Evolutionary conservation across 1,140 invertebrate species (phyloP).

Genomic region (Sipha flava): DNA sequence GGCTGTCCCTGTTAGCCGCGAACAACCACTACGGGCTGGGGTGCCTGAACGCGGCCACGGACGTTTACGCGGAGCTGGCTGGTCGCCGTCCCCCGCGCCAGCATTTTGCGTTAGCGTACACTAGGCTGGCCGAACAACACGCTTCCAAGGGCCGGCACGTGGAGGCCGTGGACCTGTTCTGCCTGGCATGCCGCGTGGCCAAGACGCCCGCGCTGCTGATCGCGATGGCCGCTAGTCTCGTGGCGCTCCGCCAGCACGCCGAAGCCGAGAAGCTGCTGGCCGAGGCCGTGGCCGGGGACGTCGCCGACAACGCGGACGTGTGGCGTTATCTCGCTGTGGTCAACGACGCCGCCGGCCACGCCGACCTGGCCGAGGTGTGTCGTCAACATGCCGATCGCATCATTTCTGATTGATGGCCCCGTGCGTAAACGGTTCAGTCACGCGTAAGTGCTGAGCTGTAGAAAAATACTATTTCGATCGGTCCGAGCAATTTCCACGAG

Average conservation of each 20-base stretch:
- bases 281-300: background rate
- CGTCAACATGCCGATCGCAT: background rate
- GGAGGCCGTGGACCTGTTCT: background rate
- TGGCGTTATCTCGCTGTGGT: background rate
- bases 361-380: background rate
- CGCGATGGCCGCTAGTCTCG: background rate
- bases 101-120: background rate
- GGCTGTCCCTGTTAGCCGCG: background rate
- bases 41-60: background rate
- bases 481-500: too few species aligned
- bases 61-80: background rate
- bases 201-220: background rate
- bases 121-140: background rate
- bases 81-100: background rate
- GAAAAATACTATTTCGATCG: too few species aligned
- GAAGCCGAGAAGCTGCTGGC: background rate
- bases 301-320: background rate
- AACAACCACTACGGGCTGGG: background rate
- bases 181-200: background rate
- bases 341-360: background rate
- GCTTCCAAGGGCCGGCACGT: background rate
- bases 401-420: too few species aligned
- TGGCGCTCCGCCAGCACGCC: background rate
- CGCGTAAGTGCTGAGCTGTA: too few species aligned
- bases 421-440: too few species aligned